phyloP scores from a whole-genome alignment of 2,797 vertebrate species.

The Falco novaeseelandiae region DNA sequence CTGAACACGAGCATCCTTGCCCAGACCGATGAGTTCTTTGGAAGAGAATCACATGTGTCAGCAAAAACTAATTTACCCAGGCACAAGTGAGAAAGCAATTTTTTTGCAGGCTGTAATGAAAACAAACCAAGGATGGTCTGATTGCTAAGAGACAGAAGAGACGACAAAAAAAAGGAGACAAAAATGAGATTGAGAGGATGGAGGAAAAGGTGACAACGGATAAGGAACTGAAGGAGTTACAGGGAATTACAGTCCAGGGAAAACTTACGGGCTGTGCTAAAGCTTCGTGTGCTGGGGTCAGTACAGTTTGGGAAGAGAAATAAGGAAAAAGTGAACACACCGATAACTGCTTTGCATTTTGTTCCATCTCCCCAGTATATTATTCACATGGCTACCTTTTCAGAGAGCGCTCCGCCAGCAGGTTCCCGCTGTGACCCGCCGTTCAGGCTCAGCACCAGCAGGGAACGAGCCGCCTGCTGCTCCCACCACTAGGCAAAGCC shows the following conservation, averaged over 20 bases:
- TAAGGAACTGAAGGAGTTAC: neutral
- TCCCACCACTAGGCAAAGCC: neutral
- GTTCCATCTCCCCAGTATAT: neutral
- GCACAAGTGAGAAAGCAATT: slow-evolving; percentile 5
- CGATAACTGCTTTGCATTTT: neutral
- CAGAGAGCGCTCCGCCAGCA: neutral
- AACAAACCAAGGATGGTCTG: neutral
- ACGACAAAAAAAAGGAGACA: neutral
- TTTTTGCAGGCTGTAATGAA: neutral
- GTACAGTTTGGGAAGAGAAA: neutral
- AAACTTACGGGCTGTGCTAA: neutral
- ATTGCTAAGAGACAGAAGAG: neutral
- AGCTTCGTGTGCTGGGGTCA: rapidly evolving
- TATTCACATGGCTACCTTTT: neutral
- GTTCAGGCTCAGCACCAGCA: neutral
- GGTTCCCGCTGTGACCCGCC: neutral
- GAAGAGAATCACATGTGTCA: slow-evolving; percentile 24
- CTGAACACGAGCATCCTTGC: neutral
- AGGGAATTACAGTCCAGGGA: neutral
- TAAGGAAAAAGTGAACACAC: rapidly evolving
- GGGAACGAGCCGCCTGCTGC: neutral
- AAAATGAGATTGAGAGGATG: neutral
- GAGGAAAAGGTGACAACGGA: neutral
- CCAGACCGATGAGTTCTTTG: neutral
- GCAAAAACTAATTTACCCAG: neutral